Evolutionary conservation across 2,113 vertebrate species (phyloP).

Genomic region (Charadrius vociferus): DNA sequence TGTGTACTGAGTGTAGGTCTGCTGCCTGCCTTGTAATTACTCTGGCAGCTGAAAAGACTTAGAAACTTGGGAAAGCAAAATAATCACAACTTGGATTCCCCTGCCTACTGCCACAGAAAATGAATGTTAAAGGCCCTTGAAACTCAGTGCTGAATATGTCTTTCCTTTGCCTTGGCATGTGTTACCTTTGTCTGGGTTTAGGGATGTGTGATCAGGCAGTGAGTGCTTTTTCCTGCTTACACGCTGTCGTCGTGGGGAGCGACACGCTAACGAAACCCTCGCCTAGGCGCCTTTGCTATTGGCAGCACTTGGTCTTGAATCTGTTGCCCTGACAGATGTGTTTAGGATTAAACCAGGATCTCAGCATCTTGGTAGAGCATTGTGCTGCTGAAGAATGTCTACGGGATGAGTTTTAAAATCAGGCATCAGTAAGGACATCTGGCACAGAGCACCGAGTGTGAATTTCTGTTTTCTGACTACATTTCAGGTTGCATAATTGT

Average conservation of each 20-base stretch:
- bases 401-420: background rate
- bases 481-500: background rate
- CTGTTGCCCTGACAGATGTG: background rate
- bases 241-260: background rate
- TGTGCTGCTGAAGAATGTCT: background rate
- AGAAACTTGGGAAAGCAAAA: background rate
- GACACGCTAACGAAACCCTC: background rate
- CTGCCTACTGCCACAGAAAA: background rate
- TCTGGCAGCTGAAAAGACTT: conserved; percentile 32
- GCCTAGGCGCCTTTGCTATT: background rate
- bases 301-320: background rate
- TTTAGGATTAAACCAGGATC: background rate
- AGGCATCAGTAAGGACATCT: background rate
- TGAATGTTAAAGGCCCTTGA: background rate
- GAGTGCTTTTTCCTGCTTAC: background rate
- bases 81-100: background rate
- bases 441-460: background rate
- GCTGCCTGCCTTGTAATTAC: conserved; percentile 15
- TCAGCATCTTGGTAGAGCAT: background rate
- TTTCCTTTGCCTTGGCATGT: background rate
- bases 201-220: background rate
- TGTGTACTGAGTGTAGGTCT: background rate
- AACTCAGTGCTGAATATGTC: background rate
- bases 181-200: background rate
- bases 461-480: background rate